Evolutionary conservation across 2,113 vertebrate genomes (phyloP), one percentile per base, ranked within the genome.

Genomic region (Tapirus terrestris): DNA sequence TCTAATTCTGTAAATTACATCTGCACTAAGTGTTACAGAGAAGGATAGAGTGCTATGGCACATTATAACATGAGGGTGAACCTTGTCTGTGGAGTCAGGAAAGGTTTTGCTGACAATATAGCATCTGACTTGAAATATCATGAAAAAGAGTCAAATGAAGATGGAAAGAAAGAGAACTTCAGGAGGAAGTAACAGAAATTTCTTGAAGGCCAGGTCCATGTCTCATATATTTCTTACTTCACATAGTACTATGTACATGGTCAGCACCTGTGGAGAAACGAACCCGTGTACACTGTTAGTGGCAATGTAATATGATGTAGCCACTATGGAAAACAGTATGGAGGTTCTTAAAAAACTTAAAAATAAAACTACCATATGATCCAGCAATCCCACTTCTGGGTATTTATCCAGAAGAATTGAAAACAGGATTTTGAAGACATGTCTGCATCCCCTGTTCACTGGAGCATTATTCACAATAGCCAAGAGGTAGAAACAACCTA

Each of bases 71-170:
- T 31, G 45, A 51, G n/a, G 36, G 31, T 85, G 23, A 95, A 56
- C 12, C 53, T 33, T 21, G 6, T 39, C 92, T 77, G 31, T 65
- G 77, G 63, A 63, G 23, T 75, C n/a, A 83, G 83, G 63, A 70
- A 77, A 76, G 39, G 10, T 53, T 80, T 56, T 89, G 29, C 51
- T 77, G 70, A 75, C 33, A 88, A 39, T 39, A 39, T 2, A 76
- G n/a, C 8, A 43, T 43, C 76, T 43, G 16, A 83, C 2, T 11
- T 70, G 61, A 77, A 83, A 83, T 36, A 81, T 12, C 16, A 75
- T 43, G n/a, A 76, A 68, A 88, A 93, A 39, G 48, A 39, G 48
- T 91, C 39, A 87, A 91, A 83, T 58, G 11, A 96, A 82, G 61
- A 70, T 56, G 20, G 60, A 51, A 61, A 43, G 18, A 43, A 93